A percentile compares a stretch with the other conserved stretches of the same genome.
Evolutionary conservation across 2,113 vertebrate species (phyloP).

Genomic region (Geococcyx californianus): DNA sequence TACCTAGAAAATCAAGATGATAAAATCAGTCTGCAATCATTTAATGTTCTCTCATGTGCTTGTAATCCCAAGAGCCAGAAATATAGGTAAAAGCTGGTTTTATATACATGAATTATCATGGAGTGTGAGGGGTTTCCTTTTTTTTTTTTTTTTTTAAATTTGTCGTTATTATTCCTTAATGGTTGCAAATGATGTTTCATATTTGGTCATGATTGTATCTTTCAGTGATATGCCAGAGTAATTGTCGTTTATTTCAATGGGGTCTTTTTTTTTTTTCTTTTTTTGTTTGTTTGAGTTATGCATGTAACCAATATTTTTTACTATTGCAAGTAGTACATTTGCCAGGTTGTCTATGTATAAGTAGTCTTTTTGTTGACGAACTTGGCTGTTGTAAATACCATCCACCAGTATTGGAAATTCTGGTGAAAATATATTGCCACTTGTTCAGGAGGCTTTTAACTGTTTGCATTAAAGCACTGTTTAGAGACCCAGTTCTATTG

Average conservation of each 20-base stretch:
- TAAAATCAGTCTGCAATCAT: background rate
- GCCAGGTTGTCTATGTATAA: background rate
- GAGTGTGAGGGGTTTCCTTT: background rate
- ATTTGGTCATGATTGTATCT: background rate
- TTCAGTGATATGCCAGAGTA: background rate
- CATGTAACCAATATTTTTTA: background rate
- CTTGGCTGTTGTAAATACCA: background rate
- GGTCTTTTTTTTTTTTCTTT: too few species aligned
- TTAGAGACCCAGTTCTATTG: background rate
- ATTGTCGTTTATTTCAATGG: background rate
- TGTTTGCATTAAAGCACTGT: background rate
- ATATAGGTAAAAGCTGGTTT: background rate
- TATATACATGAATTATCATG: background rate
- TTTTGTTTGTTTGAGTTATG: background rate
- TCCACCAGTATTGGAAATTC: background rate
- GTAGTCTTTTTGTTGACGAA: background rate
- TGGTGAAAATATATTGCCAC: background rate
- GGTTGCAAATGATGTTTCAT: background rate
- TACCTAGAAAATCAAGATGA: conserved; percentile 4
- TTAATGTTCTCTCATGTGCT: background rate
- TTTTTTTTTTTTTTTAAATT: background rate
- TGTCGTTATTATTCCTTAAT: background rate
- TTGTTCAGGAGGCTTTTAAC: background rate
- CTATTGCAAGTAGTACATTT: background rate
- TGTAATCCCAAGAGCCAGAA: background rate